phyloP scores from a whole-genome alignment of 1,140 invertebrate species.

The Helicoverpa zea region DNA sequence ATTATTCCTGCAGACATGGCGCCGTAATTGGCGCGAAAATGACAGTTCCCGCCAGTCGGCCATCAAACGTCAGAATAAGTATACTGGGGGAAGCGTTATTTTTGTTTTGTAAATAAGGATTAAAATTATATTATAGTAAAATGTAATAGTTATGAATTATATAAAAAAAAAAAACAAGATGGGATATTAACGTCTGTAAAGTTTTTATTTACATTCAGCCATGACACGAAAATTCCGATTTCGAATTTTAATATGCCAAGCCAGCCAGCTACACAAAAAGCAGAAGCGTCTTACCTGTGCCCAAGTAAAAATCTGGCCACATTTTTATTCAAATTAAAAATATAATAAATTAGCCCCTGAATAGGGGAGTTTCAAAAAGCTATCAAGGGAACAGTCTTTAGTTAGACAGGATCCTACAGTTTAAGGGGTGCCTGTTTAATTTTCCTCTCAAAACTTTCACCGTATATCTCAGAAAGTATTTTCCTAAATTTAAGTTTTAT shows the following conservation, averaged over 20 bases:
- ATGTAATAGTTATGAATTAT: neutral
- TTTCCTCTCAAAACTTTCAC: conserved; percentile 47
- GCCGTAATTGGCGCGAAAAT: conserved; percentile 31
- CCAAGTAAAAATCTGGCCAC: neutral
- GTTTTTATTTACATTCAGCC: neutral
- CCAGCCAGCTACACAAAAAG: neutral
- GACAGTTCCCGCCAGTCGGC: conserved; percentile 30
- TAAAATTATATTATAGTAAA: neutral
- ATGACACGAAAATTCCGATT: neutral
- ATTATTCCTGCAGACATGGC: conserved; percentile 35
- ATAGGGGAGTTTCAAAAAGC: conserved; percentile 47
- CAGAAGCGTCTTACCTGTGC: neutral
- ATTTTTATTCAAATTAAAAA: conserved; percentile 47
- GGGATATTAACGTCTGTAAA: neutral
- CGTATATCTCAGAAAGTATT: conserved; percentile 46
- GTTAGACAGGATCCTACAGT: conserved; percentile 45
- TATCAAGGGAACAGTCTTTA: conserved; percentile 45
- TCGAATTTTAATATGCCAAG: neutral
- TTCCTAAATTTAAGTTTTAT: conserved; percentile 49
- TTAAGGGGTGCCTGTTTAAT: conserved; percentile 48
- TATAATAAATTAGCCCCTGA: conserved; percentile 47
- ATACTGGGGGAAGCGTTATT: neutral
- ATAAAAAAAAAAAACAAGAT: too few relatives aligned
- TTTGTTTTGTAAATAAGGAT: too few relatives aligned
- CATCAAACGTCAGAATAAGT: conserved; percentile 11